phyloP scores from a whole-genome alignment of 1,140 invertebrate species.

The Danaus plexippus region DNA sequence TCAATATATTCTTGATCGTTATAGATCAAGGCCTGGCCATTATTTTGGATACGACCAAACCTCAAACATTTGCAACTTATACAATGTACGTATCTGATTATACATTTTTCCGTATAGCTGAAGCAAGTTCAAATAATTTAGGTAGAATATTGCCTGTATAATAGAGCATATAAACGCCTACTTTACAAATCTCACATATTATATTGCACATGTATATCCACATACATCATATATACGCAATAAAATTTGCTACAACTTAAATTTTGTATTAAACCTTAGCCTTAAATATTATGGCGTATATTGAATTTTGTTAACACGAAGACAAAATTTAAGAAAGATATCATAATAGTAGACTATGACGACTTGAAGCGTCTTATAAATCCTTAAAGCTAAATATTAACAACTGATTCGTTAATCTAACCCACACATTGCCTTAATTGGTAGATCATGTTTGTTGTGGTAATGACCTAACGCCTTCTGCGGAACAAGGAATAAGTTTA shows the following conservation, averaged over 20 bases:
- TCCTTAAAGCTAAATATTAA: constrained; percentile 3
- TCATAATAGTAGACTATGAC: too few relatives aligned
- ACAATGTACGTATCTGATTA: constrained; percentile 2
- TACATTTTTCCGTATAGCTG: neutral
- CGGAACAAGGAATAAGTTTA: constrained; percentile 21
- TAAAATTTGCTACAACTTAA: too few relatives aligned
- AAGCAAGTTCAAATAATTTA: too few relatives aligned
- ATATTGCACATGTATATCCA: constrained; percentile 6
- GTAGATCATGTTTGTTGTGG: constrained; percentile 31
- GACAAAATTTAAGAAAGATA: too few relatives aligned
- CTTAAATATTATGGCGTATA: too few relatives aligned
- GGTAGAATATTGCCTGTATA: too few relatives aligned
- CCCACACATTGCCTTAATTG: constrained; percentile 44
- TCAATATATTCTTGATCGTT: constrained; percentile 31
- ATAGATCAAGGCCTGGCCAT: constrained; percentile 37
- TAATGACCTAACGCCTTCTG: constrained; percentile 40
- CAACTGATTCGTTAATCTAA: constrained; percentile 21
- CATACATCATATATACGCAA: too few relatives aligned
- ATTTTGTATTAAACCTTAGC: too few relatives aligned
- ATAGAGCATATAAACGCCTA: too few relatives aligned
- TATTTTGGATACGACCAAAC: constrained; percentile 3
- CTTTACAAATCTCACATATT: too few relatives aligned
- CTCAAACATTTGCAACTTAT: constrained; percentile 1
- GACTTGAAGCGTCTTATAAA: too few relatives aligned
- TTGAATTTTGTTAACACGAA: too few relatives aligned